These are phyloP conservation scores for Oostethus manadensis DNA, from an alignment of 2,113 vertebrate species.

Conservation along the genomic window DNA sequence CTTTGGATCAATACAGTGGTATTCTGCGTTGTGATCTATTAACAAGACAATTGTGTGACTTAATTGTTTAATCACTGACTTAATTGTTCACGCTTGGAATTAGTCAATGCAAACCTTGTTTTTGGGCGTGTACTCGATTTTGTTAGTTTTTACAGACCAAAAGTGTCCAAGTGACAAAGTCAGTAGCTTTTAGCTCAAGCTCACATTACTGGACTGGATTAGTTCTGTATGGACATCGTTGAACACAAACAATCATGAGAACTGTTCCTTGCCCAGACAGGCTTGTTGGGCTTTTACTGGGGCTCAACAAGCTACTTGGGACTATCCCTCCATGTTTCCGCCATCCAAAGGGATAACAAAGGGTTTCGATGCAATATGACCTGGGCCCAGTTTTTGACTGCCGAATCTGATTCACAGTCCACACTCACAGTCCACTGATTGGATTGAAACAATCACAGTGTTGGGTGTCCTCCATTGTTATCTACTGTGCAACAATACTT, in stretches of 20 bases:
- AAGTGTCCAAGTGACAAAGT: no score
- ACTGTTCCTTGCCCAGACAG: no score
- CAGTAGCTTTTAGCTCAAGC: no score
- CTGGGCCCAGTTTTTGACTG: neutral
- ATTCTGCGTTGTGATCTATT: neutral
- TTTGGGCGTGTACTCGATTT: neutral
- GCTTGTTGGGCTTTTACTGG: no score
- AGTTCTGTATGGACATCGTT: no score
- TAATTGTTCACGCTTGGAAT: neutral
- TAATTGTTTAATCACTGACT: conserved; percentile 3
- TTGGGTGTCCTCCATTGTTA: no score
- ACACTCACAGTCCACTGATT: no score
- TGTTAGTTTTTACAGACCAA: neutral
- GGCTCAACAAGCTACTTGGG: neutral
- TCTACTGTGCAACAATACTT: no score
- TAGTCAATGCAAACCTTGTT: neutral
- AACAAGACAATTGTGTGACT: neutral
- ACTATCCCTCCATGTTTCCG: neutral
- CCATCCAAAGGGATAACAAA: neutral
- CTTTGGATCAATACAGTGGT: neutral
- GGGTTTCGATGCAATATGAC: neutral
- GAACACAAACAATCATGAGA: no score
- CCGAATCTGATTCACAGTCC: neutral
- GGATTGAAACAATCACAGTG: no score
- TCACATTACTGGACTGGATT: no score